Conservation (phyloP, 2,797 vertebrate species). For the Denticeps clupeoides region DNA sequence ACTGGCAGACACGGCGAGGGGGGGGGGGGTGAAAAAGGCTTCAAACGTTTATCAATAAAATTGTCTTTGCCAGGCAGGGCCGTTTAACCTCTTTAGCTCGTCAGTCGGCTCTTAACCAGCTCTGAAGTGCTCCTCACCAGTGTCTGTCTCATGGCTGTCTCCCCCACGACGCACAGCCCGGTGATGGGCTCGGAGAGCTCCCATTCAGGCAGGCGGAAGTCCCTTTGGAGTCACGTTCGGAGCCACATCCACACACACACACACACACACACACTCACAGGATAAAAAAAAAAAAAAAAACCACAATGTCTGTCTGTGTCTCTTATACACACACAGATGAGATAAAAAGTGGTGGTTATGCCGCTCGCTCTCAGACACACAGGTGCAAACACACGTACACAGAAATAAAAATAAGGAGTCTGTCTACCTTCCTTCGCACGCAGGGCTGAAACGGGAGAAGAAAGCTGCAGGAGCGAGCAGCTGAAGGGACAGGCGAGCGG, state of each 20-base stretch:
- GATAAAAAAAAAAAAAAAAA: too few species aligned
- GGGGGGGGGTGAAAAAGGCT: conserved; percentile 34
- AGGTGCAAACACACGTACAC: too few species aligned
- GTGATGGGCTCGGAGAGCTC: conserved; percentile 58
- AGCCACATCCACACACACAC: conserved; percentile 44
- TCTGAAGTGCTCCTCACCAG: conserved; percentile 49
- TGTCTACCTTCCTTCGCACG: too few species aligned
- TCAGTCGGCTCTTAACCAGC: conserved; percentile 56
- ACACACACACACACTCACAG: conserved; percentile 2
- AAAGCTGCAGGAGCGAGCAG: too few species aligned
- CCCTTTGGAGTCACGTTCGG: conserved; percentile 44
- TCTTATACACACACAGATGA: too few species aligned
- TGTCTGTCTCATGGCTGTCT: conserved; percentile 53
- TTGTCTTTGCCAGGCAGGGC: conserved; percentile 58
- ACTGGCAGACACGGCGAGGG: conserved; percentile 19
- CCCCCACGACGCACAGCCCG: conserved; percentile 46
- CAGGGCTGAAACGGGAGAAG: too few species aligned
- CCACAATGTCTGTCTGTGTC: too few species aligned
- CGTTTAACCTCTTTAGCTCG: conserved; percentile 66
- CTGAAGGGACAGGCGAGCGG: too few species aligned
- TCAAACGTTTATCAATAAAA: conserved; percentile 66
- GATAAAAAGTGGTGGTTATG: too few species aligned
- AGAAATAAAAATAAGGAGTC: too few species aligned
- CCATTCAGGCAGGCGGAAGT: conserved; percentile 42
- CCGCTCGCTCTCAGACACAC: too few species aligned